Evolutionary conservation across 64 coral and sea anemone genomes (phyloP), one percentile per base, ranked within the genome.

Genomic region (Montipora sp.): DNA sequence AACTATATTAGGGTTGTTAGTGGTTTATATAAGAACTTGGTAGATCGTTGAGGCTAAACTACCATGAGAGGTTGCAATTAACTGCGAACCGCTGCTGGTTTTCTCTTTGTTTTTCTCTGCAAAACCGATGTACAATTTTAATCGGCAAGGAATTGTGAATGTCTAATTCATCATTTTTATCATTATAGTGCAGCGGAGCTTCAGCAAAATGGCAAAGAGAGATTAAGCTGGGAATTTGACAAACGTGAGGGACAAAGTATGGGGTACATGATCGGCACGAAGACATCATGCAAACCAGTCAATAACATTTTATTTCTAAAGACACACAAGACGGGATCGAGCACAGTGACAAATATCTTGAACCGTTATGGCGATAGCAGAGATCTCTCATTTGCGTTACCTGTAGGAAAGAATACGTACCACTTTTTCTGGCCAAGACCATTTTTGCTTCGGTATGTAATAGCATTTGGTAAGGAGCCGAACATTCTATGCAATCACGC

Each of bases 401-500:
- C 94, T 9, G 82, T 47, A 11, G 19, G 13, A 5, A 15, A 36
- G 5, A 76, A 84, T 0, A 14, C 18, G 0, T 87, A 80, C 47
- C 75, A 77, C 20, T 88, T 96, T 43, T 59, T 65, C 72, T 96
- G 94, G 94, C 94, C 94, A 77, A 87, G 75, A 10, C 57, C 73
- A 24, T 91, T 81, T 24, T 59, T 61, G 8, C 61, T 79, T 45
- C 48, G 69, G 45, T 83, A 87, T 0, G 75, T 73, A 11, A 65
- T 77, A 67, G 68, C 73, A 16, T 19, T 92, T 45, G 90, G 90
- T 15, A 76, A 65, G 15, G 61, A 78, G 16, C 77, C 94, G 6
- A 92, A 88, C 58, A 96, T 96, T 46, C 79, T 96, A 8, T 89
- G 85, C 69, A 96, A 92, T 73, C 94, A 96, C 48, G 94, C 86